phyloP scores from a whole-genome alignment of 2,797 vertebrate genomes.

The Sitta carolinensis region DNA sequence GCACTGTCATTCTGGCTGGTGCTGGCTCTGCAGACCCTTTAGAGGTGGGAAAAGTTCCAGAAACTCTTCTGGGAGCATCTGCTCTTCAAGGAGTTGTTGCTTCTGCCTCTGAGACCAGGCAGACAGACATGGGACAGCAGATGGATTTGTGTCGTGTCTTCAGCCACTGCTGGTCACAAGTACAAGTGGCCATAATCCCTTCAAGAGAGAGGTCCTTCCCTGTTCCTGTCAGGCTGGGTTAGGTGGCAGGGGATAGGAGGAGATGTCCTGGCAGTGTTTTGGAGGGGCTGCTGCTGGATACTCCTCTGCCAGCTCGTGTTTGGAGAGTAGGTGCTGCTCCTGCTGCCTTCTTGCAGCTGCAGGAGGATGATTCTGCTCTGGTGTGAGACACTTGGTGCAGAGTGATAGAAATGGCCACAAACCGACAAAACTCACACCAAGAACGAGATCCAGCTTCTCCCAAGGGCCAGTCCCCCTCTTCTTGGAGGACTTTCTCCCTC shows the following conservation, averaged over 20 bases:
- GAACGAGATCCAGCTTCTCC: background rate
- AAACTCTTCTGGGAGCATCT: background rate
- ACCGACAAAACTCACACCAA: background rate
- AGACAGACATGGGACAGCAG: rapidly evolving
- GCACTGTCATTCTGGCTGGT: background rate
- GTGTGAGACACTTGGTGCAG: rapidly evolving
- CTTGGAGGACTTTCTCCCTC: background rate
- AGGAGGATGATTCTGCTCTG: background rate
- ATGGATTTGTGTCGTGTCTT: background rate
- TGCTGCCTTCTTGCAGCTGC: background rate
- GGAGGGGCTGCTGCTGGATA: background rate
- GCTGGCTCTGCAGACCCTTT: background rate
- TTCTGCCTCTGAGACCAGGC: background rate
- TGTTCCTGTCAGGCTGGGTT: background rate
- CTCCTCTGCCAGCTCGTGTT: background rate
- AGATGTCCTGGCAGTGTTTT: background rate
- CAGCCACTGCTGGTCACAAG: background rate
- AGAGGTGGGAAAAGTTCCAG: background rate
- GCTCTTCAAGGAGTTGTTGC: background rate
- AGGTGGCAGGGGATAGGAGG: background rate
- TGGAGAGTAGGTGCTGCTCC: background rate
- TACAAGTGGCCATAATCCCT: background rate
- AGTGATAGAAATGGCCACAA: background rate
- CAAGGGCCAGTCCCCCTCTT: background rate
- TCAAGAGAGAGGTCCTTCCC: background rate